A percentile compares a stretch with the other conserved stretches of the same genome.
Conservation (phyloP, 2,113 vertebrate genomes). For the Columba livia region DNA sequence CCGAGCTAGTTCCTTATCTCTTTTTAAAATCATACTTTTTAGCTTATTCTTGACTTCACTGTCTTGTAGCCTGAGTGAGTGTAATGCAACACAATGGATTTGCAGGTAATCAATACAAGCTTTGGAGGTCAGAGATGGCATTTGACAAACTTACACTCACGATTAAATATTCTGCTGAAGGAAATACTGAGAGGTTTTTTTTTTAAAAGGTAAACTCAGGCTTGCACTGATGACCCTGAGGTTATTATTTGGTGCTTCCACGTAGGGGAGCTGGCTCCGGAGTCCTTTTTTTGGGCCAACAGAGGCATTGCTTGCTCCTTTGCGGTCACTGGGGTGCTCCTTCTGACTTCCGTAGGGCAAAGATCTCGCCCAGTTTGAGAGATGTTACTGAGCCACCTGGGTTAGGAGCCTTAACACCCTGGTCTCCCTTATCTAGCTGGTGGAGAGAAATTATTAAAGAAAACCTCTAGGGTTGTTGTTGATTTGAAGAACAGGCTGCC, state of each 20-base stretch:
- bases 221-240: constrained; percentile 9
- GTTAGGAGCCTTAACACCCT: not conserved
- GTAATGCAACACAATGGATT: constrained; percentile 67
- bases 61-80: constrained; percentile 34
- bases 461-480: not conserved
- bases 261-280: not conserved
- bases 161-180: constrained; percentile 68
- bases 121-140: constrained; percentile 67
- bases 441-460: not conserved
- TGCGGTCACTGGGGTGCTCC: not conserved
- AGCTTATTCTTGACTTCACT: constrained; percentile 41
- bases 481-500: not conserved
- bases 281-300: not conserved
- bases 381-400: not conserved
- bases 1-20: constrained; percentile 32
- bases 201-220: constrained; percentile 23
- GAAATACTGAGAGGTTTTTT: constrained; percentile 39
- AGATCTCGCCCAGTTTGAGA: not conserved
- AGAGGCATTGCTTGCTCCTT: not conserved
- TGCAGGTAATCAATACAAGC: constrained; percentile 65
- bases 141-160: constrained; percentile 58
- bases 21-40: constrained; percentile 26
- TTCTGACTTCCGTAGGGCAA: not conserved
- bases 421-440: not conserved
- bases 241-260: not conserved